Conservation (phyloP, 2,113 vertebrate species). For the Nicator chloris region DNA sequence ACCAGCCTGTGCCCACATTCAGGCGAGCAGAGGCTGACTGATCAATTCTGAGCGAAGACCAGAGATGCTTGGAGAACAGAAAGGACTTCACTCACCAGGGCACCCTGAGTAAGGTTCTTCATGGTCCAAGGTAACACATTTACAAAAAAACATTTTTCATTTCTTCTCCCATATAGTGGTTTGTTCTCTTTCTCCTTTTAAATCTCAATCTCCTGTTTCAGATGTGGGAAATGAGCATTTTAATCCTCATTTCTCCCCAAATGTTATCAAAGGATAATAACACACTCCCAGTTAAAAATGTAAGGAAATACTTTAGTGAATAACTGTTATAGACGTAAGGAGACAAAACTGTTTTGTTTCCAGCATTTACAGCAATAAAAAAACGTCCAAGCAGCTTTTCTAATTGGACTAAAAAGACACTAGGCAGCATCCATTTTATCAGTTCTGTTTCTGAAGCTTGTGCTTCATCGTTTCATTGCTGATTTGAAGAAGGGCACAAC, state of each 20-base stretch:
- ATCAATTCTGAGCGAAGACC: background rate
- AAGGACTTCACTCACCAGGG: background rate
- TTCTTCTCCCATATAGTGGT: background rate
- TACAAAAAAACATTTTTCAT: background rate
- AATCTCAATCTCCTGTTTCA: background rate
- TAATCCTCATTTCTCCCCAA: background rate
- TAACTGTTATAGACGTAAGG: background rate
- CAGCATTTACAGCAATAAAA: background rate
- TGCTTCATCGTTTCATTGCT: background rate
- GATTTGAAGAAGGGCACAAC: background rate
- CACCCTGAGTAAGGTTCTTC: background rate
- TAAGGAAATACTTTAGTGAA: background rate
- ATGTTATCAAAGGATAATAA: background rate
- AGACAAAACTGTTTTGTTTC: background rate
- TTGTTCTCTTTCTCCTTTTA: background rate
- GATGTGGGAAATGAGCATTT: background rate
- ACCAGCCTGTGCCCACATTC: background rate
- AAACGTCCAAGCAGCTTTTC: background rate
- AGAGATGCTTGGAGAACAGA: background rate
- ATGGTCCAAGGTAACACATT: background rate
- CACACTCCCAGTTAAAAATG: background rate
- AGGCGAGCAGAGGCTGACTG: background rate
- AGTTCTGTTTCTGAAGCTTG: background rate
- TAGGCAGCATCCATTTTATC: background rate
- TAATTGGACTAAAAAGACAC: background rate